A percentile compares a stretch with the other conserved stretches of the same genome.
Conservation (phyloP, 2,797 vertebrate genomes). For the Crenichthys baileyi region DNA sequence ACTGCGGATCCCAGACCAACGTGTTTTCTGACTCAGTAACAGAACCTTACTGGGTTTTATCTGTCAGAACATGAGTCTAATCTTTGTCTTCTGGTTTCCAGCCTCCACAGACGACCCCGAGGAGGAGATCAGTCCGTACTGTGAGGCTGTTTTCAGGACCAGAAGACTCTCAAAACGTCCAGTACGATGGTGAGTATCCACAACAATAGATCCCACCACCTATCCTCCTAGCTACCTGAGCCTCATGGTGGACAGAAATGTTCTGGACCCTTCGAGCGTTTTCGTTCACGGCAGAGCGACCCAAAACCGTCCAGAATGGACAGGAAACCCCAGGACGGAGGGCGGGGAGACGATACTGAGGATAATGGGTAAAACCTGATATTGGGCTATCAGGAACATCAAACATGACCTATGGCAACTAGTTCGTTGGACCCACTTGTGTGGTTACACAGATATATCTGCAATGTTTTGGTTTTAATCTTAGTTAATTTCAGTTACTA, state of each 20-base stretch:
- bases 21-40: too few relatives aligned
- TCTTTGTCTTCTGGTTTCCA: constrained; percentile 26
- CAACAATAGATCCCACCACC: too few relatives aligned
- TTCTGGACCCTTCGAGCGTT: too few relatives aligned
- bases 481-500: neutral
- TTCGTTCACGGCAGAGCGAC: constrained; percentile 56
- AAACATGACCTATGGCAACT: too few relatives aligned
- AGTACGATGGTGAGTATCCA: too few relatives aligned
- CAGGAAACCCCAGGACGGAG: constrained; percentile 23
- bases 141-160: constrained; percentile 87
- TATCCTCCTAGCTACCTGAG: too few relatives aligned
- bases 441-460: neutral
- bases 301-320: constrained; percentile 53
- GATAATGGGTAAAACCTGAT: constrained; percentile 74
- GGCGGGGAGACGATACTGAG: constrained; percentile 62
- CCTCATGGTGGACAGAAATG: neutral
- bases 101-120: constrained; percentile 74
- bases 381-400: neutral
- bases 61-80: neutral
- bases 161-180: too few relatives aligned
- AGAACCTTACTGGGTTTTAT: neutral
- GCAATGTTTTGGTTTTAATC: neutral
- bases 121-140: constrained; percentile 89
- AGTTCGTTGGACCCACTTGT: neutral
- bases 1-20: too few relatives aligned